These are phyloP conservation scores for Poecilobothrus nobilitatus DNA, from an alignment of 2,888 invertebrate species.

Conservation along the genomic window DNA sequence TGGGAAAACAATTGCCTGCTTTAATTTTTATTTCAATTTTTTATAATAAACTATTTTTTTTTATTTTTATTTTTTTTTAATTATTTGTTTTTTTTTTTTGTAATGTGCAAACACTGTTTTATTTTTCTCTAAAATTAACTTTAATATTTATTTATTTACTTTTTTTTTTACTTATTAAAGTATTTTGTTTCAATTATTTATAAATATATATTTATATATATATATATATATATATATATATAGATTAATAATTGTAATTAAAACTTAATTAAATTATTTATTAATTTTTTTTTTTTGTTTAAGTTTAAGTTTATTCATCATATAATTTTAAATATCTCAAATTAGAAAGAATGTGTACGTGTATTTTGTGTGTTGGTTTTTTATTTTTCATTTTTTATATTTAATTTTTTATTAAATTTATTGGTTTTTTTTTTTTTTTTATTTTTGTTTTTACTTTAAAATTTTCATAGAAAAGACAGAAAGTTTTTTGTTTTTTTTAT, in stretches of 20 bases:
- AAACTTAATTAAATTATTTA: neutral
- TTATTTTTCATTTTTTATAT: too few relatives aligned
- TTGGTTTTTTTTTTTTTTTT: neutral
- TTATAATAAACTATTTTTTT: too few relatives aligned
- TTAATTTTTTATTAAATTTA: neutral
- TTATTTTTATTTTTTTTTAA: too few relatives aligned
- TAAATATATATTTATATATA: too few relatives aligned
- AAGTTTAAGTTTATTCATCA: neutral
- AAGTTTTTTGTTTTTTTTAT: neutral
- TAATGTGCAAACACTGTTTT: too few relatives aligned
- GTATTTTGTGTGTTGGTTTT: neutral
- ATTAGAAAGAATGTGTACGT: neutral
- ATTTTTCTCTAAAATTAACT: too few relatives aligned
- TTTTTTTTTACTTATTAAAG: neutral
- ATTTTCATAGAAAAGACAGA: constrained; percentile 6
- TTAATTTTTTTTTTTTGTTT: neutral
- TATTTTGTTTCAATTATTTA: neutral
- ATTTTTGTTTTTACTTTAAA: neutral
- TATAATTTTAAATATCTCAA: neutral
- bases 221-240: neutral
- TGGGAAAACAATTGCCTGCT: too few relatives aligned
- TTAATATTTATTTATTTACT: too few relatives aligned
- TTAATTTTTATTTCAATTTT: too few relatives aligned
- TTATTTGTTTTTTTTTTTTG: too few relatives aligned
- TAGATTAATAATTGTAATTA: neutral